Evolutionary conservation across 1,140 invertebrate species (phyloP).

Genomic region (Battus philenor): DNA sequence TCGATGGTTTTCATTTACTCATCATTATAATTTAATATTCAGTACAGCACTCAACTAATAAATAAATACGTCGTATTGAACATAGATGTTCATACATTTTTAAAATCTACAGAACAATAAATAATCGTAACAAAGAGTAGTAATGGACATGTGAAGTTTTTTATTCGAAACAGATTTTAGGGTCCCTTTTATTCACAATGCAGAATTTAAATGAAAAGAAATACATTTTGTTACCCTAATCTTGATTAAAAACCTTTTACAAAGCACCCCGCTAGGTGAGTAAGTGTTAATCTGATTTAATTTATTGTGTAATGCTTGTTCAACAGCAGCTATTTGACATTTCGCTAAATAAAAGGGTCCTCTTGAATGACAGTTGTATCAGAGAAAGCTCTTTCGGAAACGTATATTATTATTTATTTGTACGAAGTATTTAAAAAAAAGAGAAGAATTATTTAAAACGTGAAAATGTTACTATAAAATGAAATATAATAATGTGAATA

Average conservation of each 20-base stretch:
- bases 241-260: conserved; percentile 57
- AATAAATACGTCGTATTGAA: no score
- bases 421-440: neutral
- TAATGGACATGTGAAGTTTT: conserved; percentile 15
- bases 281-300: conserved; percentile 72
- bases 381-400: neutral
- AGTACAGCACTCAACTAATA: no score
- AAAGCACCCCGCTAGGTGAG: conserved; percentile 47
- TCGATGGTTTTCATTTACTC: no score
- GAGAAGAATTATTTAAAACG: neutral
- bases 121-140: conserved; percentile 12
- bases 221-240: conserved; percentile 60
- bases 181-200: conserved; percentile 47
- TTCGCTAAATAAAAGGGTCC: conserved; percentile 30
- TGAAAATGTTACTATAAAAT: no score
- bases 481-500: no score
- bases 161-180: conserved; percentile 29
- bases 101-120: conserved; percentile 10
- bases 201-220: conserved; percentile 56
- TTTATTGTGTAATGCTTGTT: conserved; percentile 49
- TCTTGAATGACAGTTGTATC: conserved; percentile 12
- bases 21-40: no score
- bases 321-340: conserved; percentile 41
- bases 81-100: no score
- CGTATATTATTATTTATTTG: neutral